Conservation (phyloP, 1,140 invertebrate species). For the Saxidomus purpurata region DNA sequence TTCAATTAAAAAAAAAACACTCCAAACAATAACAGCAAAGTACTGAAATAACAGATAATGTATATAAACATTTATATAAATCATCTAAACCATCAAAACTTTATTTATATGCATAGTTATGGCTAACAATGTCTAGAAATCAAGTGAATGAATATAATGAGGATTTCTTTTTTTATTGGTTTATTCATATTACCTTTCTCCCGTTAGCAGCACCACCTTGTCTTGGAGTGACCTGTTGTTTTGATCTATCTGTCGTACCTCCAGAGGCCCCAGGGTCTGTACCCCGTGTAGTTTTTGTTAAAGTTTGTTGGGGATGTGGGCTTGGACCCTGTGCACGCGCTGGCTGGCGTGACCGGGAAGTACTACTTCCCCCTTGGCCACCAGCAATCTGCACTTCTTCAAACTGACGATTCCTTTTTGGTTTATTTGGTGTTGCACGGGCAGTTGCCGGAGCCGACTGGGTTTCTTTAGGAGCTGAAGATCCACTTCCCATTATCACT, state of each 20-base stretch:
- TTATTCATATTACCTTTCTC: slow-evolving; percentile 38
- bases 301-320: slow-evolving; percentile 27
- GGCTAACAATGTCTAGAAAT: no score
- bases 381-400: slow-evolving; percentile 60
- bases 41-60: no score
- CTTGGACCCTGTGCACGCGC: slow-evolving; percentile 25
- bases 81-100: no score
- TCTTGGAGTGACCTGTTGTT: not conserved
- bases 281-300: not conserved
- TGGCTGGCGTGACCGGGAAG: not conserved
- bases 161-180: no score
- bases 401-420: slow-evolving; percentile 59
- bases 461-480: slow-evolving; percentile 49
- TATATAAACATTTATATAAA: no score
- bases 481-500: slow-evolving; percentile 57
- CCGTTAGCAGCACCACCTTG: slow-evolving; percentile 43
- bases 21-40: no score
- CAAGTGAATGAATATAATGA: no score
- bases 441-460: slow-evolving; percentile 58
- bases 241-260: slow-evolving; percentile 15
- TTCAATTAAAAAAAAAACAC: no score
- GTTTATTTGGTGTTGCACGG: slow-evolving; percentile 56
- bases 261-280: slow-evolving; percentile 50
- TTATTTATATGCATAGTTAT: no score
- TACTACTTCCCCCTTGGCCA: not conserved